These are phyloP conservation scores for Leiothrix lutea DNA, from an alignment of 2,113 vertebrate species.

Conservation along the genomic window DNA sequence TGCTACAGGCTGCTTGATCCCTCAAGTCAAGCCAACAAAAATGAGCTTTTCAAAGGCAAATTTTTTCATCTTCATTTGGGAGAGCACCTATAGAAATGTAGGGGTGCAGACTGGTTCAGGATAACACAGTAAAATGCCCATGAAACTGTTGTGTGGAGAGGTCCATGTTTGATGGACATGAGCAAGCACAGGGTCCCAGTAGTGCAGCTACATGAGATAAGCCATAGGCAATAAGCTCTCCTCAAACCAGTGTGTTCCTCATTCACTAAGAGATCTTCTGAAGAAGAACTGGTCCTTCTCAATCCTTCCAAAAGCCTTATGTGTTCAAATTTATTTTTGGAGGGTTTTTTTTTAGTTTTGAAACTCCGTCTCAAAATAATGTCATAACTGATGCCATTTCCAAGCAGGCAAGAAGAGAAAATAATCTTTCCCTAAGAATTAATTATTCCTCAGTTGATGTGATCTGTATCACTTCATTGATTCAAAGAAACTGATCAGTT, in stretches of 20 bases:
- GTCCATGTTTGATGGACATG: rapidly evolving
- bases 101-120: background rate
- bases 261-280: background rate
- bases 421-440: background rate
- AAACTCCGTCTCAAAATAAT: background rate
- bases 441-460: background rate
- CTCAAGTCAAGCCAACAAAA: background rate
- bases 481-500: background rate
- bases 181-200: background rate
- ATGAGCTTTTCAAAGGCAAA: background rate
- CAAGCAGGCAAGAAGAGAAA: background rate
- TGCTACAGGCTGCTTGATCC: background rate
- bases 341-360: background rate
- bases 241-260: background rate
- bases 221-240: background rate
- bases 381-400: background rate
- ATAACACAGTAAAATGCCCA: background rate
- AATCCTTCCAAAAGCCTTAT: background rate
- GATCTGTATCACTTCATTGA: background rate
- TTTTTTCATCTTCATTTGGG: background rate
- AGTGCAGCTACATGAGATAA: background rate
- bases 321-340: background rate
- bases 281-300: background rate
- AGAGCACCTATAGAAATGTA: background rate
- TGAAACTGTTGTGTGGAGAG: background rate